Evolutionary conservation across 2,113 vertebrate species (phyloP), one percentile per base, ranked within the genome.

Genomic region (Cacatua alba): DNA sequence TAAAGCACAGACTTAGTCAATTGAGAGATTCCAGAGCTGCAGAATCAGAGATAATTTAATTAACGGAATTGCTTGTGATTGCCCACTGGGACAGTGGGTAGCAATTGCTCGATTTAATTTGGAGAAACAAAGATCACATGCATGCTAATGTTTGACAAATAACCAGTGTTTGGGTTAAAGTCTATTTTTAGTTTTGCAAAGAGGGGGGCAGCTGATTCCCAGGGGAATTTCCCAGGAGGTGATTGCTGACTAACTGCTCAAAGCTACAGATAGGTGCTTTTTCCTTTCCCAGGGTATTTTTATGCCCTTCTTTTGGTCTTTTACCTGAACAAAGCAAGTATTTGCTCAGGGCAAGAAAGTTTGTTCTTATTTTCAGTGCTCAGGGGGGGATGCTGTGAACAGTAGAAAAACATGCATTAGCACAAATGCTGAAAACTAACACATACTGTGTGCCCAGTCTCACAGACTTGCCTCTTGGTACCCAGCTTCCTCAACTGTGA

Each of bases 11-110:
- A 82, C 94, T 87, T 96, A 94, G 97, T 97, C 96, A 96, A 97
- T 97, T 97, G 97, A 97, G 97, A 96, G 96, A 97, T 97, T 97
- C 96, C 95, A 95, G 94, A 96, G 94, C 94, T 96, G 96, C 94
- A 96, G 95, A 98, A 97, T 97, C 95, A 93, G 96, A 97, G 97
- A 97, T 98, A 96, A 97, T 97, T 97, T 98, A 97, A 98, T 98
- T 98, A 98, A 97, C 89, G 67, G 95, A 95, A 95, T 97, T 97
- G 96, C 95, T 96, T 91, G 94, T 93, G 88, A 96, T 97, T 97
- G 95, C 80, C 97, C 96, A 92, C 90, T 96, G 97, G 97, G 97
- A 97, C 91, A 55, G 90, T 29, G 70, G 62, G 91, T 93, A 93
- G 95, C 94, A 97, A 96, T 97, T 97, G 95, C 97, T 97, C 90